Percentiles rank a stretch among this genome's conserved stretches.
Evolutionary conservation across 2,113 vertebrate species (phyloP).

Genomic region (Periophthalmodon schlosseri): DNA sequence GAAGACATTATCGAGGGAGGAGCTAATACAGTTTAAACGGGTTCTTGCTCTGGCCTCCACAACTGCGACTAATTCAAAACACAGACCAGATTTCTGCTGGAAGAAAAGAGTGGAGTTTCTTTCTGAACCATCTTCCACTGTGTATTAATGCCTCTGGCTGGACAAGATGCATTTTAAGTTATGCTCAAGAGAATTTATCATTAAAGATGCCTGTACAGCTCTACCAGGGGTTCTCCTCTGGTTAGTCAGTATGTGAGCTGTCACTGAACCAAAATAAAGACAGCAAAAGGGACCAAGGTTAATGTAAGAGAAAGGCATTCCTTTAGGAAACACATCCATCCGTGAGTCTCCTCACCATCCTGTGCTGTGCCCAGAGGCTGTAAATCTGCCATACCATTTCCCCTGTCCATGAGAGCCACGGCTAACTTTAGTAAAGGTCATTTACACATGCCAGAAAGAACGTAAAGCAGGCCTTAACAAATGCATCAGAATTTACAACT

Average conservation of each 20-base stretch:
- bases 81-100: conserved; percentile 59
- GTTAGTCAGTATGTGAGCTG: conserved; percentile 48
- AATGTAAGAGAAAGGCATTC: conserved; percentile 72
- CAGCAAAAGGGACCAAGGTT: conserved; percentile 40
- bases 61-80: conserved; percentile 73
- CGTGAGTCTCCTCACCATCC: conserved; percentile 17
- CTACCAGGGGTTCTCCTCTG: conserved; percentile 57
- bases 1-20: conserved; percentile 56
- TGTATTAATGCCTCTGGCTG: conserved; percentile 54
- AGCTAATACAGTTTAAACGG: conserved; percentile 47
- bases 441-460: conserved; percentile 27
- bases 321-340: conserved; percentile 71
- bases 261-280: conserved; percentile 73
- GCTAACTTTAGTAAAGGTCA: conserved; percentile 72
- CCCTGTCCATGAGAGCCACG: conserved; percentile 53
- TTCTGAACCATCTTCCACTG: conserved; percentile 52
- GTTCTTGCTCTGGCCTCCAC: conserved; percentile 55
- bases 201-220: conserved; percentile 47
- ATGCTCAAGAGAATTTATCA: conserved; percentile 62
- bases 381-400: conserved; percentile 71
- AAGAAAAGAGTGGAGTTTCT: conserved; percentile 54
- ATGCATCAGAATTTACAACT: neutral
- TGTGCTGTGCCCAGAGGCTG: conserved; percentile 43
- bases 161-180: conserved; percentile 61
- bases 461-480: neutral